Percentiles rank a stretch among this genome's conserved stretches.
phyloP scores from a whole-genome alignment of 2,113 vertebrate genomes.

The Henicopernis longicauda region DNA sequence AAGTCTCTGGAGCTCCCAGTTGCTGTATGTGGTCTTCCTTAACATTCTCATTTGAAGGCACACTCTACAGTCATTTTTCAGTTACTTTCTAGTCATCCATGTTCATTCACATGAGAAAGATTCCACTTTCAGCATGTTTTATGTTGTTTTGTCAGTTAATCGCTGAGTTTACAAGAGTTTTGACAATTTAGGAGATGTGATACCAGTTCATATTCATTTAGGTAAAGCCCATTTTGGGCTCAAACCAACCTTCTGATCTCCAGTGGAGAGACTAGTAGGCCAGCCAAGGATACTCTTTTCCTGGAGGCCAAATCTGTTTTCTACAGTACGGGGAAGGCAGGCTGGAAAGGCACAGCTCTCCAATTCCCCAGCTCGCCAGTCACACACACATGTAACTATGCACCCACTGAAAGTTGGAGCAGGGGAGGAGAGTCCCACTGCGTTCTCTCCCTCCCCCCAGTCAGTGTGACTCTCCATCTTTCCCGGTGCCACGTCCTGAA shows the following conservation, averaged over 20 bases:
- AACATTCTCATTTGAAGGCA: neutral
- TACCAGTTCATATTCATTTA: neutral
- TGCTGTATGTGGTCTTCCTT: neutral
- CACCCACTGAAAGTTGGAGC: neutral
- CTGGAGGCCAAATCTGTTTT: neutral
- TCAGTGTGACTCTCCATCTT: neutral
- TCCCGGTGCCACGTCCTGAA: neutral
- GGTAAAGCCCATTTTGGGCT: neutral
- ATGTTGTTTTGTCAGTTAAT: neutral
- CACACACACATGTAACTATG: accelerated
- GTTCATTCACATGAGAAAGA: neutral
- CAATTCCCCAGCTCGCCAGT: accelerated
- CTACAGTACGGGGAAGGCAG: neutral
- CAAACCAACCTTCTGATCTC: neutral
- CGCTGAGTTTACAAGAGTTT: neutral
- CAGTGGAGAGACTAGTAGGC: neutral
- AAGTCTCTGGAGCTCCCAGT: neutral
- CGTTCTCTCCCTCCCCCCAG: neutral
- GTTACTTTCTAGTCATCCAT: neutral
- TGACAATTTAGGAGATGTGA: neutral
- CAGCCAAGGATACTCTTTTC: neutral
- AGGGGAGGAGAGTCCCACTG: neutral
- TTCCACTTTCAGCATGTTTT: neutral
- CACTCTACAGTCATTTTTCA: neutral
- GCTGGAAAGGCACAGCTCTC: neutral